These are phyloP conservation scores for Siniperca obscura DNA, from an alignment of 2,797 vertebrate species.

Conservation along the genomic window DNA sequence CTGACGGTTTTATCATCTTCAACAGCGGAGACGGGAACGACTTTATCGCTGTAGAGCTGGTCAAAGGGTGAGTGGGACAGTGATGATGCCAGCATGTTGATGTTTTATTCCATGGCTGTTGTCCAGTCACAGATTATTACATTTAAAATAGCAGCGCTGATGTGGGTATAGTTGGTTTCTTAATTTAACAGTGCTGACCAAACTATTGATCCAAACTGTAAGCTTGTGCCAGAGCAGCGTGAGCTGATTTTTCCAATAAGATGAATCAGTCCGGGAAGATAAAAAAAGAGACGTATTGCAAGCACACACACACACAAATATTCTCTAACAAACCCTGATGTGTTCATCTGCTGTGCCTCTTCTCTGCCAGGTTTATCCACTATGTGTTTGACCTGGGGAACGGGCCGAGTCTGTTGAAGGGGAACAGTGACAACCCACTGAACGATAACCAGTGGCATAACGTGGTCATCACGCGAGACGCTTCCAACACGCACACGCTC, in stretches of 20 bases:
- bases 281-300: not conserved
- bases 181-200: not conserved
- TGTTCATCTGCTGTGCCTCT: constrained; percentile 10
- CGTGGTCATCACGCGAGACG: constrained; percentile 94
- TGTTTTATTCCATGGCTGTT: constrained; percentile 17
- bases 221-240: constrained; percentile 14
- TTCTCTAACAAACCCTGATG: not conserved
- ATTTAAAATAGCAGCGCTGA: not conserved
- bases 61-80: constrained; percentile 91
- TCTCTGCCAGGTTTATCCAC: constrained; percentile 91
- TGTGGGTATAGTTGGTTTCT: not conserved
- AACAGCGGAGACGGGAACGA: constrained; percentile 98
- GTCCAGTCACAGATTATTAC: not conserved
- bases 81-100: not conserved
- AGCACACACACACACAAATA: not conserved
- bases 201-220: constrained; percentile 20
- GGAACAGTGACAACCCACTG: constrained; percentile 93
- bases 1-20: constrained; percentile 97
- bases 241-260: constrained; percentile 28
- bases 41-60: constrained; percentile 96
- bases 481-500: constrained; percentile 94
- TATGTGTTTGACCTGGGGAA: constrained; percentile 98
- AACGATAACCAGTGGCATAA: constrained; percentile 99
- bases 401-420: constrained; percentile 96
- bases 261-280: constrained; percentile 25